Evolutionary conservation across 2,797 vertebrate species (phyloP), one percentile per base, ranked within the genome.

Genomic region (Micrastur ruficollis): DNA sequence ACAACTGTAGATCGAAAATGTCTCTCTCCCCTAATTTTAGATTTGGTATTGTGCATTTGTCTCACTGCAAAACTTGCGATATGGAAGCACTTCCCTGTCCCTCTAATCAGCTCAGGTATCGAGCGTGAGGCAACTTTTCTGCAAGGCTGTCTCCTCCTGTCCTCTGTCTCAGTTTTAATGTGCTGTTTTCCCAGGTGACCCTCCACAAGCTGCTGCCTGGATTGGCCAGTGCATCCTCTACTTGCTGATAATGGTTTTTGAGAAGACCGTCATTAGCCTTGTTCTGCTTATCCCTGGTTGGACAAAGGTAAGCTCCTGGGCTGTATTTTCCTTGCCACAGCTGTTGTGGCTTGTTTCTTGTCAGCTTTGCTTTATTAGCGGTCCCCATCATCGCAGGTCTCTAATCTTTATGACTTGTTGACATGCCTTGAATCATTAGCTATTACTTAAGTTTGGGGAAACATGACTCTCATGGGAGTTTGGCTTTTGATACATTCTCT

Each of bases 191-290:
- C 17, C 94, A 98, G 98, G 98, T 42, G 98, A 98, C 81, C 98
- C 98, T 38, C 98, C 98, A 3, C 98, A 97, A 95, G 98, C 97
- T 3, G 97, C 97, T 16, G 98, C 98, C 4, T 99, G 98, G 98
- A 87, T 98, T 27, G 98, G 98, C 6, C 98, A 98, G 89, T 98
- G 98, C 38, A 96, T 96, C 14, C 78, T 98, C 81, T 99, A 99
- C 95, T 97, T 99, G 93, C 96, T 98, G 84, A 98, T 99, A 81
- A 97, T 99, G 98, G 97, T 98, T 90, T 96, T 98, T 96, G 98
- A 98, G 97, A 99, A 98, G 94, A 97, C 96, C 3, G 96, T 98
- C 50, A 95, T 98, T 82, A 98, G 96, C 80, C 96, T 98, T 86
- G 98, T 98, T 82, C 93, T 98, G 82, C 97, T 99, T 55, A 95